A percentile compares a stretch with the other conserved stretches of the same genome.
Conservation (phyloP, 2,888 invertebrate genomes). For the Gortyna flavago region DNA sequence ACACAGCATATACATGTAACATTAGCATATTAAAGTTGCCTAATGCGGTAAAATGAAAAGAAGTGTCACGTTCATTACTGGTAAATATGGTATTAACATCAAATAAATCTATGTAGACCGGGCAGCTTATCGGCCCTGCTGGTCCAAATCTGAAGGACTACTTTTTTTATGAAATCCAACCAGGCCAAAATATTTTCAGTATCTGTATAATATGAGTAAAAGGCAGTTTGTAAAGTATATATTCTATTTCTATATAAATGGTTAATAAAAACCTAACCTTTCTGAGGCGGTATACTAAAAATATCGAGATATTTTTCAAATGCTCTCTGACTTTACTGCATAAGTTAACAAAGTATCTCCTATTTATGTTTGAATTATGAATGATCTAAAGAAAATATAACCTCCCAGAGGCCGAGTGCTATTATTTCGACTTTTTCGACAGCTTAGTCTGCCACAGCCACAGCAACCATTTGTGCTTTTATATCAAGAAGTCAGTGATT, state of each 20-base stretch:
- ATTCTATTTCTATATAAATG: neutral
- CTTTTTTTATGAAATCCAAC: neutral
- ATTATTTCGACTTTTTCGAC: neutral
- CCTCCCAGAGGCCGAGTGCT: neutral
- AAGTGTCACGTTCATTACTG: neutral
- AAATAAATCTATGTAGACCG: neutral
- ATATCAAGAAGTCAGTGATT: neutral
- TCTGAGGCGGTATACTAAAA: neutral
- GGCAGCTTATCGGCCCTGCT: neutral
- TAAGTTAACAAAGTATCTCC: neutral
- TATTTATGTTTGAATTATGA: neutral
- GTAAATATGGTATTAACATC: neutral
- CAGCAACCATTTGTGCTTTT: neutral
- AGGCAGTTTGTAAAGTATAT: neutral
- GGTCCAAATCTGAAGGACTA: neutral
- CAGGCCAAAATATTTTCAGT: neutral
- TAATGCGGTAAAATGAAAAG: neutral
- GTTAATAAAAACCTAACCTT: neutral
- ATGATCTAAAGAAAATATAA: neutral
- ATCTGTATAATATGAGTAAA: too few species aligned
- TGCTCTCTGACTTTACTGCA: neutral
- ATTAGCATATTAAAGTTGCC: neutral
- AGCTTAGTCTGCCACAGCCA: neutral
- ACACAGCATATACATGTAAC: neutral
- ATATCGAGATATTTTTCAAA: neutral